phyloP scores from a whole-genome alignment of 2,113 vertebrate genomes.

The Chionis minor region DNA sequence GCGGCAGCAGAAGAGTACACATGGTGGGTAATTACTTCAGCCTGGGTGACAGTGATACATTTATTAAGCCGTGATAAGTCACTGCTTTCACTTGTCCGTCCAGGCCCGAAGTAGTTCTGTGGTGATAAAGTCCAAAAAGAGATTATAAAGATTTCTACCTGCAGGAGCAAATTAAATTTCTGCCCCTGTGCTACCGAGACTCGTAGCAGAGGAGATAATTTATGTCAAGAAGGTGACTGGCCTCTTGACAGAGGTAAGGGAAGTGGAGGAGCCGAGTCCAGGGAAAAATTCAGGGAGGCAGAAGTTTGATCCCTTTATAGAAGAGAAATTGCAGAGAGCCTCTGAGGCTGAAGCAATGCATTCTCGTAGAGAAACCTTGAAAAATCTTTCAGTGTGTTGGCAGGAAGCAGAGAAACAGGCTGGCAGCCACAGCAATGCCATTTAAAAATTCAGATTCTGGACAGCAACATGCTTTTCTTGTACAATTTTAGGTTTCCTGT shows the following conservation, averaged over 20 bases:
- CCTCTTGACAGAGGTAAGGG: neutral
- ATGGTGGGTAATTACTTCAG: neutral
- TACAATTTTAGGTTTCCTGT: neutral
- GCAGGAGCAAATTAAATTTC: neutral
- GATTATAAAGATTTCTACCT: neutral
- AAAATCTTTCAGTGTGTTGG: neutral
- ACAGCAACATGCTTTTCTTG: neutral
- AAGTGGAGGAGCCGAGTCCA: accelerated
- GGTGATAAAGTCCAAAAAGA: neutral
- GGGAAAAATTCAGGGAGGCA: neutral
- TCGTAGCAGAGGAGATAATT: neutral
- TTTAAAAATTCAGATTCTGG: neutral
- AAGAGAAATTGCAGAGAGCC: neutral
- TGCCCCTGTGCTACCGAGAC: neutral
- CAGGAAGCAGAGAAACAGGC: neutral
- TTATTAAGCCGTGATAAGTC: neutral
- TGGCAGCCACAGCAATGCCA: neutral
- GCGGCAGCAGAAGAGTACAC: neutral
- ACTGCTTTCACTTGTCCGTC: neutral
- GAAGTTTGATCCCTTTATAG: neutral
- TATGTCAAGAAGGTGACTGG: neutral
- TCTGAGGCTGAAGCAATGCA: neutral
- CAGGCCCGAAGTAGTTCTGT: neutral
- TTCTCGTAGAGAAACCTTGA: neutral
- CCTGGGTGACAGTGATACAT: neutral